Conservation (phyloP, 2,888 invertebrate species). For the Epinotia demarniana region DNA sequence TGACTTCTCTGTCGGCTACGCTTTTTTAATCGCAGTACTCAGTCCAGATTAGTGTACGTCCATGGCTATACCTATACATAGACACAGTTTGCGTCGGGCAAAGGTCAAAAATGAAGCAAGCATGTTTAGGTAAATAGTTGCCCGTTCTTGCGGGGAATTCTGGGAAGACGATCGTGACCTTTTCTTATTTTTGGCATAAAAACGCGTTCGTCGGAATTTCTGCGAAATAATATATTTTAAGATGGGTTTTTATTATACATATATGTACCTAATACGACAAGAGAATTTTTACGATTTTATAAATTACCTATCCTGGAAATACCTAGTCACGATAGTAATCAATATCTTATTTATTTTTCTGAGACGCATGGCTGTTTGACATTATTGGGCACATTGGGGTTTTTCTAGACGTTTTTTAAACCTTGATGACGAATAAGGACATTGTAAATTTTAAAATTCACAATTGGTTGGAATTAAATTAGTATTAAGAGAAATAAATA, state of each 20-base stretch:
- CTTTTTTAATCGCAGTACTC: too few species aligned
- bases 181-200: not conserved
- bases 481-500: too few species aligned
- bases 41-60: too few species aligned
- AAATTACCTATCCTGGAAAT: not conserved
- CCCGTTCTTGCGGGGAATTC: not conserved
- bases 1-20: too few species aligned
- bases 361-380: not conserved
- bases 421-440: too few species aligned
- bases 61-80: too few species aligned
- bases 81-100: not conserved
- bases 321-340: not conserved
- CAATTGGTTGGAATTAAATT: too few species aligned
- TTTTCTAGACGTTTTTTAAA: too few species aligned
- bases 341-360: not conserved
- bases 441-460: too few species aligned
- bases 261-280: not conserved
- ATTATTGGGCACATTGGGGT: not conserved
- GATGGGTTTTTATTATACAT: not conserved
- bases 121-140: not conserved
- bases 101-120: not conserved
- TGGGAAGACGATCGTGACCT: not conserved
- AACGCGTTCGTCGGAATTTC: not conserved
- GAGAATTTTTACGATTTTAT: not conserved
- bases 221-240: not conserved